A percentile compares a stretch with the other conserved stretches of the same genome.
Evolutionary conservation across 30 jellyfish, hydroid and myxozoan genomes (phyloP).

Genomic region (Nemopilema nomurai): DNA sequence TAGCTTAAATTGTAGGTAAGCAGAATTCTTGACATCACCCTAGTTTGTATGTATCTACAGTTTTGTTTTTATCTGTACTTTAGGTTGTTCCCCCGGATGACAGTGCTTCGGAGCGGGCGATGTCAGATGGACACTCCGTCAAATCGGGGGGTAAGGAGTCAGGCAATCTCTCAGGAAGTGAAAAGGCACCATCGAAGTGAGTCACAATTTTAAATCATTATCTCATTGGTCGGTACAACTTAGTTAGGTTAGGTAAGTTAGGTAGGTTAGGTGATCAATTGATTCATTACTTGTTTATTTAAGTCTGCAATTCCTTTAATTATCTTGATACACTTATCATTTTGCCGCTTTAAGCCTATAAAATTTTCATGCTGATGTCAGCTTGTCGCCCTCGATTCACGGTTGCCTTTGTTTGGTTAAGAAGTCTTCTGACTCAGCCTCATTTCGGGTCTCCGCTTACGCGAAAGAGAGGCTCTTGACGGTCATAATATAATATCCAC

Average conservation of each 20-base stretch:
- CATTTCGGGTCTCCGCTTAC: background rate
- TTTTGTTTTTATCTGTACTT: background rate
- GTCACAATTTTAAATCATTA: background rate
- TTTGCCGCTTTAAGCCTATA: too few relatives aligned
- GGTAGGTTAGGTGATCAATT: too few relatives aligned
- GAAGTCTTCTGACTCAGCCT: background rate
- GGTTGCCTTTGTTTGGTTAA: background rate
- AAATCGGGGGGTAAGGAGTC: conserved; percentile 87
- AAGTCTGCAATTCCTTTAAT: too few relatives aligned
- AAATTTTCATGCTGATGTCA: background rate
- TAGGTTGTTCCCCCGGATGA: conserved; percentile 98
- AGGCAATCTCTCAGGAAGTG: conserved; percentile 60
- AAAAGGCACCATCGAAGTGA: conserved; percentile 50
- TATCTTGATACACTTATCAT: too few relatives aligned
- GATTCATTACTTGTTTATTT: too few relatives aligned
- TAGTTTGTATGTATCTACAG: background rate
- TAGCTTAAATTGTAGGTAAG: too few relatives aligned
- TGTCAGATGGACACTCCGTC: conserved; percentile 85
- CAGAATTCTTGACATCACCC: background rate
- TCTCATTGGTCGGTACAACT: too few relatives aligned
- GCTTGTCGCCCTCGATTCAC: too few relatives aligned
- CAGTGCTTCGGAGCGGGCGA: conserved; percentile 72
- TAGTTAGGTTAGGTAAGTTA: too few relatives aligned
- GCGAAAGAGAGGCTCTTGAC: background rate
- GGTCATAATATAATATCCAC: background rate